Percentiles rank a stretch among this genome's conserved stretches.
Conservation (phyloP, 2,888 invertebrate genomes). For the Teleiodes luculella region DNA sequence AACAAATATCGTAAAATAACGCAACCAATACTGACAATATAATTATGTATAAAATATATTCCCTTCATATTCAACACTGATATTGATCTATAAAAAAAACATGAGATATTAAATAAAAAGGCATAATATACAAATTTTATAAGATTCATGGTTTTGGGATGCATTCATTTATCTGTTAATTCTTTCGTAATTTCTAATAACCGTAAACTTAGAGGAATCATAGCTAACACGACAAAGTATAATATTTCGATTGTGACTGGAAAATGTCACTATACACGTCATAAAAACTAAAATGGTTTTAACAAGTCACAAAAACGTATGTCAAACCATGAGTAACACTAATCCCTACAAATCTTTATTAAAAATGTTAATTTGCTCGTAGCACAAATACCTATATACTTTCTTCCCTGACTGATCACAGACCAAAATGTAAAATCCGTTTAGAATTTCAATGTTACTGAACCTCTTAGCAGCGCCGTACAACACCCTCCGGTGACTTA, state of each 20-base stretch:
- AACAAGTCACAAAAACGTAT: conserved; percentile 71
- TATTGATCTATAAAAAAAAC: conserved; percentile 59
- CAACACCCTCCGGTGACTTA: conserved; percentile 67
- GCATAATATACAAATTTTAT: conserved; percentile 40
- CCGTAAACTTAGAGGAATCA: conserved; percentile 39
- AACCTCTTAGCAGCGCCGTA: conserved; percentile 29
- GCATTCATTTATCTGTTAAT: conserved; percentile 38
- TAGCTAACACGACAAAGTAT: conserved; percentile 36
- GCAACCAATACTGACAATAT: conserved; percentile 39
- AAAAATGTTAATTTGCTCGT: conserved; percentile 75
- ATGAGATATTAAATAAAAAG: conserved; percentile 45
- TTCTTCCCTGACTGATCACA: conserved; percentile 70
- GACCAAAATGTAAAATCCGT: conserved; percentile 65
- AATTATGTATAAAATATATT: conserved; percentile 47
- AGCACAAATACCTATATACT: conserved; percentile 63
- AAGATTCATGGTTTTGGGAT: conserved; percentile 37
- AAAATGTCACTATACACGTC: conserved; percentile 67
- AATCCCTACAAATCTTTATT: conserved; percentile 70
- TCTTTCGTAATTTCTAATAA: conserved; percentile 37
- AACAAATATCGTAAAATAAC: conserved; percentile 18
- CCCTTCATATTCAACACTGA: conserved; percentile 58
- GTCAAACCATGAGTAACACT: conserved; percentile 73
- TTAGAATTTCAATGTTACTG: conserved; percentile 52
- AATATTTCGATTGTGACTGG: conserved; percentile 59
- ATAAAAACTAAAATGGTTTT: conserved; percentile 70